Evolutionary conservation across 2,113 vertebrate species (phyloP).

Genomic region (Chaetodon auriga): DNA sequence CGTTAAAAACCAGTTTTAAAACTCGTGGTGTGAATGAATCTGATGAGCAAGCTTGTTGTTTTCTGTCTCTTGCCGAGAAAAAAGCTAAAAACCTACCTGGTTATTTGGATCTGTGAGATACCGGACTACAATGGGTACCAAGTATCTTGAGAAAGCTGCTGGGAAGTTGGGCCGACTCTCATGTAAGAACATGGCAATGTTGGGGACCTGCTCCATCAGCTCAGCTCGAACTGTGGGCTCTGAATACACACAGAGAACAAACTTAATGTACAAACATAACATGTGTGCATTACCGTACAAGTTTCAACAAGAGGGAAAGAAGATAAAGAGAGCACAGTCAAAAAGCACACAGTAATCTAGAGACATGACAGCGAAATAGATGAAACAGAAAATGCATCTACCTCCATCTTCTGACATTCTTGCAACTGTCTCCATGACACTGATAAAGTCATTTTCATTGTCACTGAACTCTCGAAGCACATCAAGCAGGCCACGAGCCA

Average conservation of each 20-base stretch:
- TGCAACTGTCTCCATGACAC: constrained; percentile 90
- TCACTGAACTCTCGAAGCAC: constrained; percentile 91
- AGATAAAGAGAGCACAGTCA: not conserved
- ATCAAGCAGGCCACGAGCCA: constrained; percentile 90
- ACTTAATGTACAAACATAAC: constrained; percentile 4
- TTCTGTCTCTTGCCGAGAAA: not conserved
- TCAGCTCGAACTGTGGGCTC: constrained; percentile 92
- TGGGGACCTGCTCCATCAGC: constrained; percentile 93
- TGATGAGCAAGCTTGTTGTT: not conserved
- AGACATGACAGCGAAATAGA: not conserved
- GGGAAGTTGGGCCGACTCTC: constrained; percentile 91
- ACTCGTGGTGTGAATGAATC: not conserved
- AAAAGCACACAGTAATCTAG: not conserved
- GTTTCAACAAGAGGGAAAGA: no score
- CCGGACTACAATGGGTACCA: constrained; percentile 89
- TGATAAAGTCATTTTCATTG: constrained; percentile 91
- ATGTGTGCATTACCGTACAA: not conserved
- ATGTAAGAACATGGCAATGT: constrained; percentile 90
- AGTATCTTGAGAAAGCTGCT: constrained; percentile 88
- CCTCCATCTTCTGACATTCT: constrained; percentile 94
- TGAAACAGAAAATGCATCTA: constrained; percentile 72
- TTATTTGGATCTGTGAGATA: constrained; percentile 91
- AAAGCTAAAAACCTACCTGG: constrained; percentile 83
- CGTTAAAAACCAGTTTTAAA: not conserved
- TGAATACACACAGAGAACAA: constrained; percentile 62